Base-by-base conservation (phyloP, 2,888 invertebrate genomes). In the Tholera decimalis region DNA sequence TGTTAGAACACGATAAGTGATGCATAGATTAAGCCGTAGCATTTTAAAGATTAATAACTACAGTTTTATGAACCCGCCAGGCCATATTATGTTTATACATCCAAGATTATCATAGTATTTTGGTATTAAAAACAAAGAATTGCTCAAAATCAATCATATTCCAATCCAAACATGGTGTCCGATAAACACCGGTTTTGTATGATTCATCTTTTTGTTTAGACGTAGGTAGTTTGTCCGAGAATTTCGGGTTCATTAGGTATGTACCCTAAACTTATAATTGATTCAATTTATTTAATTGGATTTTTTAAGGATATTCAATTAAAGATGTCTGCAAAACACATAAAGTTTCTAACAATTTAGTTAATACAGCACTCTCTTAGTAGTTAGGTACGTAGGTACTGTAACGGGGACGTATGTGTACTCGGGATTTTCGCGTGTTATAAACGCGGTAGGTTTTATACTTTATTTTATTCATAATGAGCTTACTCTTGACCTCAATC, bases 131-230 rank as follows among this genome's bases (percentile, higher is more conserved):
- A 61, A 46, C 11, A 51, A 53, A 44, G 9, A 24, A 53, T 71
- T 4, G 13, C 28, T 13, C 30, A 41, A 54, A 60, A 56, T 46
- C 49, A 65, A 77, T 73, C 46, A 55, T 51, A 33, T 49, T 30
- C 39, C 22, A 35, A 44, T 43, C 51, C 44, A 77, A 77, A 73
- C 20, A 77, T 73, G 59, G 67, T 57, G 49, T 73, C 51, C 24
- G 50, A 50, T 53, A 44, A 66, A 49, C 47, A 54, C 56, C 35
- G 68, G 59, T 60, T 50, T 11, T 68, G 20, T 58, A 30, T 73
- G 78, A 60, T 44, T 73, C 74, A 74, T 73, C 8, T 60, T 65
- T 63, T 41, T 53, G 28, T 73, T 73, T 30, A 24, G 37, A 35
- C 39, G 8, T 18, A 30, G 28, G 8, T 18, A 30, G 28, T 55